A percentile compares a stretch with the other conserved stretches of the same genome.
Evolutionary conservation across 1,140 invertebrate genomes (phyloP).

Genomic region (Leptopilina boulardi): DNA sequence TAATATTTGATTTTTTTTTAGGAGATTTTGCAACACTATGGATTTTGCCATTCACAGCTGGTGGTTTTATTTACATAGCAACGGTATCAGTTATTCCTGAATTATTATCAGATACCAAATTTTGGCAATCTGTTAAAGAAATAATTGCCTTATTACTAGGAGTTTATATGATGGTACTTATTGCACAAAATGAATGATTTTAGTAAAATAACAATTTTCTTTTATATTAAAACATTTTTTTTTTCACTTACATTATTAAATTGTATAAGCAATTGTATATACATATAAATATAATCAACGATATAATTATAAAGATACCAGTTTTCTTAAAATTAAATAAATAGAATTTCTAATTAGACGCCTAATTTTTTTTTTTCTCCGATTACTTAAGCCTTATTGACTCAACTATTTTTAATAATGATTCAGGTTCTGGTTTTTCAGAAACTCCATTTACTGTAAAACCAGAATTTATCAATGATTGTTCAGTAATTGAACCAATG

Average conservation of each 20-base stretch:
- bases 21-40: slow-evolving; percentile 87
- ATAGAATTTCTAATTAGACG: too few species aligned
- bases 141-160: slow-evolving; percentile 88
- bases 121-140: slow-evolving; percentile 91
- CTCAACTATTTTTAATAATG: slow-evolving; percentile 62
- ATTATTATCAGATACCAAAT: slow-evolving; percentile 88
- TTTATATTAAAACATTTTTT: too few species aligned
- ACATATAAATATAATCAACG: neutral
- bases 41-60: slow-evolving; percentile 97
- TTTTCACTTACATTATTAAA: too few species aligned
- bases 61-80: slow-evolving; percentile 98
- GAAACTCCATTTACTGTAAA: slow-evolving; percentile 59
- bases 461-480: slow-evolving; percentile 60
- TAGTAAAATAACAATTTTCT: too few species aligned
- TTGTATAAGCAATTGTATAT: neutral
- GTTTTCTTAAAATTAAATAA: too few species aligned
- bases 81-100: slow-evolving; percentile 98
- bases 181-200: slow-evolving; percentile 89
- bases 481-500: slow-evolving; percentile 69
- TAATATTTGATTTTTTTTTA: slow-evolving; percentile 63
- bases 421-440: slow-evolving; percentile 66
- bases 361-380: too few species aligned
- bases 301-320: too few species aligned
- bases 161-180: slow-evolving; percentile 95
- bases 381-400: neutral